Base-by-base conservation (phyloP, 92 coral and sea anemone species). In the Ricordea florida region DNA sequence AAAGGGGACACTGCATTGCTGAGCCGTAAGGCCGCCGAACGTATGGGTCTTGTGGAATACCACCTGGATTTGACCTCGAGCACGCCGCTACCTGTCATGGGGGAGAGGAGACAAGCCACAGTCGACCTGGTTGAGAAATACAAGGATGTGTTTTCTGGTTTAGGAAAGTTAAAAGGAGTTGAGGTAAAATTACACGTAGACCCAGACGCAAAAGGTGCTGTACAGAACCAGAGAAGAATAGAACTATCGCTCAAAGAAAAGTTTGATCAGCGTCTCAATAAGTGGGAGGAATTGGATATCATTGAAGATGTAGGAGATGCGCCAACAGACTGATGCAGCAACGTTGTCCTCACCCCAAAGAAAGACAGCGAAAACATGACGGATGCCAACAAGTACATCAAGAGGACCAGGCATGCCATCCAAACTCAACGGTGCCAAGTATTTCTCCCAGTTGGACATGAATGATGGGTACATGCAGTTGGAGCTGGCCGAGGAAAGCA, bases 151-250 rank as follows among this genome's bases (percentile, higher is more conserved):
- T n/a, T n/a, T n/a, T n/a, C n/a, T n/a, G n/a, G n/a, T 50, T 28
- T 57, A 1, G 80, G 80, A 33, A 76, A 76, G 53, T 74, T 76
- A 14, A 62, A 63, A 62, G 74, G 66, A 28, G 56, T 57, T 8
- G 32, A 49, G 34, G 74, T 76, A 10, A 62, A 64, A 35, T 41
- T 62, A 22, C 83, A 76, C 66, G 72, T 62, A 2, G 78, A 70
- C 49, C 68, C 47, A 10, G 44, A 21, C 2, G 67, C 63, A 5
- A 31, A 53, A 32, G 75, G 75, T 10, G 74, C 38, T 31, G 83
- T 64, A 14, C 83, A 62, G 72, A 46, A 26, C 35, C 83, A 76
- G 31, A 26, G 74, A 14, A 8, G 74, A 63, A 76, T 76, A 62
- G 21, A 64, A n/a, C 43, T 62, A 31, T 74, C 78, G 55, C 78